phyloP scores from a whole-genome alignment of 2,888 invertebrate genomes.

The Malacosoma neustria region DNA sequence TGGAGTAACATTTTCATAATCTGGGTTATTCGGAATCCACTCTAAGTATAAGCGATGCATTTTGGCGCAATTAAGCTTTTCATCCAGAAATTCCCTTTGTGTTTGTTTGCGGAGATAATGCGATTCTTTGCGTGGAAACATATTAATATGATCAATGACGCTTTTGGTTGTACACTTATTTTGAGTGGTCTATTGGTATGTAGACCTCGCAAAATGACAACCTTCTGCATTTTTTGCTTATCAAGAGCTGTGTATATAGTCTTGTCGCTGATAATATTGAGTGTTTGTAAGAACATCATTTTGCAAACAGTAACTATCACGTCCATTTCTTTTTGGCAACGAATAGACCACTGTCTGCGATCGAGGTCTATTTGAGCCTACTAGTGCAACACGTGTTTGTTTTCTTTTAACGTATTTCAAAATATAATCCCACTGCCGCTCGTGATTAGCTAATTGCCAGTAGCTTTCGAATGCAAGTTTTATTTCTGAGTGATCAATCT shows the following conservation, averaged over 20 bases:
- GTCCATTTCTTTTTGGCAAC: constrained; percentile 1
- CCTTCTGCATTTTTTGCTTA: neutral
- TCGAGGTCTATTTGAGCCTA: constrained; percentile 2
- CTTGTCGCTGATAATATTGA: constrained; percentile 1
- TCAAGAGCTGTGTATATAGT: constrained; percentile 3
- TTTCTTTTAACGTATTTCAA: constrained; percentile 2
- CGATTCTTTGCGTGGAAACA: constrained; percentile 1
- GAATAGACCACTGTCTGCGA: neutral
- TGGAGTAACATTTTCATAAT: too few species aligned
- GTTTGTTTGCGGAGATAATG: too few species aligned
- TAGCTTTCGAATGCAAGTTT: constrained; percentile 1
- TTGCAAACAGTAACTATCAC: constrained; percentile 1
- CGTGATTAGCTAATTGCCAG: constrained; percentile 2
- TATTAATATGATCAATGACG: neutral
- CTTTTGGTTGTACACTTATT: neutral
- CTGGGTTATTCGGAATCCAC: too few species aligned
- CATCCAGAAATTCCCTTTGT: too few species aligned
- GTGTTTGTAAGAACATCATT: constrained; percentile 3
- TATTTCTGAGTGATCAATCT: constrained; percentile 1
- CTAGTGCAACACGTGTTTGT: constrained; percentile 2
- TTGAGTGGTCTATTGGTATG: neutral
- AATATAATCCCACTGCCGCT: constrained; percentile 3
- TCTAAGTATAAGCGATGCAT: too few species aligned
- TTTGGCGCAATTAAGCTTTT: too few species aligned
- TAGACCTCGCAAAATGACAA: neutral